phyloP scores from a whole-genome alignment of 2,797 vertebrate genomes.

The Cichlasoma orientale region DNA sequence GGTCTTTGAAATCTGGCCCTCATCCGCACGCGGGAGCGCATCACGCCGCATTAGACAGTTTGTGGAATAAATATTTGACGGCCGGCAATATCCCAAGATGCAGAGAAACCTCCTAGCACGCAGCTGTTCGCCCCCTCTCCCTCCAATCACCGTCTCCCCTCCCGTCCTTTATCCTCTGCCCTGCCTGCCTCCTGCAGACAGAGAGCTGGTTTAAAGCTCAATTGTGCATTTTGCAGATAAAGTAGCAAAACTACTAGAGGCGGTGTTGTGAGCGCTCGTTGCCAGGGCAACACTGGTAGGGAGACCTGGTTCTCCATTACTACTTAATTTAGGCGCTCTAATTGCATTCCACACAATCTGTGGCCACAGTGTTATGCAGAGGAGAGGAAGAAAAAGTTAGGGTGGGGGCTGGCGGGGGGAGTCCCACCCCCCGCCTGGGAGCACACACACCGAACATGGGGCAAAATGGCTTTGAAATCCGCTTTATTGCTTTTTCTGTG shows the following conservation, averaged over 20 bases:
- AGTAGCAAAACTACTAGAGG: conserved; percentile 99
- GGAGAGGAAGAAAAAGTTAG: conserved; percentile 65
- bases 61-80: conserved; percentile 90
- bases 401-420: conserved; percentile 2
- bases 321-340: conserved; percentile 99
- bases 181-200: conserved; percentile 81
- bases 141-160: conserved; percentile 10
- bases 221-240: conserved; percentile 99
- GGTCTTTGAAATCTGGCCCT: conserved; percentile 73
- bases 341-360: conserved; percentile 99
- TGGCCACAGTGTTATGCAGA: conserved; percentile 91
- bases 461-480: conserved; percentile 58
- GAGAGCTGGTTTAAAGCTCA: conserved; percentile 97
- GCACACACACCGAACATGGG: conserved; percentile 23
- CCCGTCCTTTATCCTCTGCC: conserved; percentile 49
- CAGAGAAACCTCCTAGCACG: conserved; percentile 88
- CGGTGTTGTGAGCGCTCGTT: conserved; percentile 96
- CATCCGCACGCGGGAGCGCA: conserved; percentile 53
- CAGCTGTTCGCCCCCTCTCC: conserved; percentile 82
- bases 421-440: conserved; percentile 39
- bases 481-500: conserved; percentile 46
- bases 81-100: conserved; percentile 90
- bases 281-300: conserved; percentile 96
- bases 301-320: conserved; percentile 99
- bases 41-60: conserved; percentile 80